A percentile compares a stretch with the other conserved stretches of the same genome.
These are phyloP conservation scores for Micromussa lordhowensis DNA, from an alignment of 92 coral and sea anemone genomes.

Conservation along the genomic window DNA sequence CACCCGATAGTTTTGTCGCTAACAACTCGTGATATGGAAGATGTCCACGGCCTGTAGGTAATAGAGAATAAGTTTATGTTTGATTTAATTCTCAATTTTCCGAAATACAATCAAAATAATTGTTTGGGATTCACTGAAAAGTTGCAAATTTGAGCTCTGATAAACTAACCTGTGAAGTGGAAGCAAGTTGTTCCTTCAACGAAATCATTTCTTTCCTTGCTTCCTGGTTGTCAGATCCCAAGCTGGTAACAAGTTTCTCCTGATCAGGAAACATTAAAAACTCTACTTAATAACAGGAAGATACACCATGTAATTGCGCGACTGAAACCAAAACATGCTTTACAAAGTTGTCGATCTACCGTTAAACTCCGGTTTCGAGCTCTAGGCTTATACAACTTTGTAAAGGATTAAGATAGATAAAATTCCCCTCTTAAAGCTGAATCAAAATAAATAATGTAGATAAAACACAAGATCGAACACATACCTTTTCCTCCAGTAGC, in stretches of 20 bases:
- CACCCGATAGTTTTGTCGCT: no score
- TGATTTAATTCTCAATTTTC: no score
- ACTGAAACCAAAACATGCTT: neutral
- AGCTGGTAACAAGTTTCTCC: conserved; percentile 17
- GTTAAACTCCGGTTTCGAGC: no score
- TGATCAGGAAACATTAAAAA: neutral
- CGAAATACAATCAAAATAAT: neutral
- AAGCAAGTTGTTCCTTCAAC: conserved; percentile 40
- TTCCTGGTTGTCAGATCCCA: conserved; percentile 25
- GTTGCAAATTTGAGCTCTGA: neutral
- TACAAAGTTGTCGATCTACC: no score
- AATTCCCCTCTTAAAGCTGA: no score
- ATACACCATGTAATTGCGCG: neutral
- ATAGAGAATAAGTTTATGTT: no score
- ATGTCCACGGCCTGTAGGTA: no score
- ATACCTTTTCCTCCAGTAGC: conserved; percentile 78
- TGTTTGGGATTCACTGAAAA: neutral
- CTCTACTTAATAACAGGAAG: no score
- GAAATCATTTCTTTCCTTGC: conserved; percentile 36
- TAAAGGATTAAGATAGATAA: no score
- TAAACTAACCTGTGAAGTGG: conserved; percentile 23
- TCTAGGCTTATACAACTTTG: no score
- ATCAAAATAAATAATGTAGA: neutral
- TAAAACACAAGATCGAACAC: neutral
- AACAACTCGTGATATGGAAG: no score